Percentiles rank a stretch among this genome's conserved stretches.
Conservation (phyloP, 1,140 invertebrate genomes). For the Cherax destructor region DNA sequence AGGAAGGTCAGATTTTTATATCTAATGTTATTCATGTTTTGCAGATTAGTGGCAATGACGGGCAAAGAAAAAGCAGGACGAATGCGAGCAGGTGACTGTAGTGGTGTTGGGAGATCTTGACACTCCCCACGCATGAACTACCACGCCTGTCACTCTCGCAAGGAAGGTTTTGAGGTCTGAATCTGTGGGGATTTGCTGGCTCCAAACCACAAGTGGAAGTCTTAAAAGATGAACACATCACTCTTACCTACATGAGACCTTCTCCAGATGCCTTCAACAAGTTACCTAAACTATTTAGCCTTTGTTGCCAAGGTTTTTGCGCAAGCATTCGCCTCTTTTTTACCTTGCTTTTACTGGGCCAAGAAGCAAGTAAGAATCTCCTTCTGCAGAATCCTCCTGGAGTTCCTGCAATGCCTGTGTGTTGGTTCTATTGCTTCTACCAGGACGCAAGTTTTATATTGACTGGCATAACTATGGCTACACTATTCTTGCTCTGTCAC, state of each 20-base stretch:
- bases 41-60: no score
- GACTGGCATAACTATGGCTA: conserved; percentile 99
- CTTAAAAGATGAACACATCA: conserved; percentile 78
- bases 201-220: conserved; percentile 82
- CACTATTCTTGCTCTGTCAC: conserved; percentile 88
- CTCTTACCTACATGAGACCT: conserved; percentile 75
- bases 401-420: conserved; percentile 88
- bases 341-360: conserved; percentile 82
- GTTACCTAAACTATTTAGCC: conserved; percentile 84
- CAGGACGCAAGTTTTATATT: conserved; percentile 85
- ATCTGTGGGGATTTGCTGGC: conserved; percentile 93
- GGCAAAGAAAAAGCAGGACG: not conserved
- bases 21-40: no score
- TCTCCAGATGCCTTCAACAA: conserved; percentile 74
- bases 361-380: conserved; percentile 79
- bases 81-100: conserved; percentile 79
- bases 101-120: conserved; percentile 95
- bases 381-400: conserved; percentile 95
- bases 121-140: conserved; percentile 98
- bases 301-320: conserved; percentile 90
- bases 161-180: conserved; percentile 86
- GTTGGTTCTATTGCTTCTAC: conserved; percentile 87
- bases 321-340: conserved; percentile 85
- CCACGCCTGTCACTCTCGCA: conserved; percentile 92
- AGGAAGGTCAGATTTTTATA: no score